Percentiles rank a stretch among this genome's conserved stretches.
Conservation (phyloP, 2,113 vertebrate genomes). For the Eptesicus fuscus region DNA sequence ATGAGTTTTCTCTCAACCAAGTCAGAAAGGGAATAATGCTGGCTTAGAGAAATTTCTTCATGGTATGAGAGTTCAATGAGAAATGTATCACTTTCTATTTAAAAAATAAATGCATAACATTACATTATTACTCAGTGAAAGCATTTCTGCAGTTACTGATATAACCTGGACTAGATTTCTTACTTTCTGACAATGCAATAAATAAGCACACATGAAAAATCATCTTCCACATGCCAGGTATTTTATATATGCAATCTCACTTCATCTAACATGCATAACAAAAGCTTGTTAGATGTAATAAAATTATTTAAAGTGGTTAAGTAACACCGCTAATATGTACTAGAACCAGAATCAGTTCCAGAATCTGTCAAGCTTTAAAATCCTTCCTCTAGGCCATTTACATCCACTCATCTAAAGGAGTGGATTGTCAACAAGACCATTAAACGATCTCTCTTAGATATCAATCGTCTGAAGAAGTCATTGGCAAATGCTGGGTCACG, state of each 20-base stretch:
- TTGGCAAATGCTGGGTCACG: neutral
- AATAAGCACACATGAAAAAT: slow-evolving; percentile 21
- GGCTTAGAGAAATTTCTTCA: neutral
- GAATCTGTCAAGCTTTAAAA: slow-evolving; percentile 17
- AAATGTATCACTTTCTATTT: neutral
- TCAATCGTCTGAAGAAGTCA: slow-evolving; percentile 33
- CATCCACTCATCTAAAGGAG: neutral
- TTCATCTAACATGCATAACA: slow-evolving; percentile 44
- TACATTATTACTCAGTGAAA: slow-evolving; percentile 31
- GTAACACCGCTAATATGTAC: neutral
- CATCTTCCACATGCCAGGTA: neutral
- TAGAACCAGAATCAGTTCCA: neutral
- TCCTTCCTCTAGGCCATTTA: neutral
- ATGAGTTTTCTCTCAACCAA: neutral
- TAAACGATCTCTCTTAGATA: slow-evolving; percentile 1
- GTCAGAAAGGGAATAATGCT: neutral
- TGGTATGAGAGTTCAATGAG: neutral
- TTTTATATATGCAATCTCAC: neutral
- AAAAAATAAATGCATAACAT: neutral
- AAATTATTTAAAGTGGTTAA: slow-evolving; percentile 35
- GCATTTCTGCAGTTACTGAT: slow-evolving; percentile 17
- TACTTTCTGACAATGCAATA: slow-evolving; percentile 35
- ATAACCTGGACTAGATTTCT: neutral
- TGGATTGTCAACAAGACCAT: neutral
- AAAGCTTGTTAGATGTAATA: slow-evolving; percentile 40